Base-by-base conservation (phyloP, 2,113 vertebrate genomes). In the Oreocharis arfaki region DNA sequence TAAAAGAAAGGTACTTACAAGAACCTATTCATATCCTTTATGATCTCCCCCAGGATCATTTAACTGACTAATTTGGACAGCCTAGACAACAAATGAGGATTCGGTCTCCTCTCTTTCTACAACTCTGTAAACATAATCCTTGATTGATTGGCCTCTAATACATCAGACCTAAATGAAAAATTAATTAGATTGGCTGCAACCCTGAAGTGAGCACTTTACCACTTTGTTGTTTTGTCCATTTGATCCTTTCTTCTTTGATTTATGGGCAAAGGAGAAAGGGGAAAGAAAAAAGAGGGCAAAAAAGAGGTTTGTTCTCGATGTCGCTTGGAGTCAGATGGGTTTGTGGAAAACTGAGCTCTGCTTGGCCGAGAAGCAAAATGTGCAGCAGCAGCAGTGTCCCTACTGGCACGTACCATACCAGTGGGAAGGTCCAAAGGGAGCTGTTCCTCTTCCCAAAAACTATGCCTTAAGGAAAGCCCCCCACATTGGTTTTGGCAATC, bases 151-250 rank as follows among this genome's bases (percentile, higher is more conserved):
- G 89, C 95, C 93, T 95, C 97, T 97, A 98, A 98, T 98, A 98
- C 94, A 98, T 98, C 97, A 98, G 97, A 96, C 96, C 85, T 93
- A 94, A 98, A 98, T 99, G 97, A 98, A 99, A 99, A 98, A 98
- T 98, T 98, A 98, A 99, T 98, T 98, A 98, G 97, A 97, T 97
- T 97, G 95, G 94, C 95, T 97, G 68, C 89, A 97, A 88, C 87
- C 88, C 97, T 93, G 89, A 97, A 98, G 96, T 96, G 96, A 97
- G 95, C 95, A 95, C 97, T 98, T 98, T 98, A 95, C 92, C 92
- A 92, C 94, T 96, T 92, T 97, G 91, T 94, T 97, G 91, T 96
- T 97, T 96, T 97, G 96, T 97, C 94, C 96, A 98, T 97, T 97
- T 97, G 98, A 98, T 98, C 95, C 90, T 95, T 96, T 97, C 96